These are phyloP conservation scores for Acanthochromis polyacanthus DNA, from an alignment of 2,113 vertebrate genomes.

Conservation along the genomic window DNA sequence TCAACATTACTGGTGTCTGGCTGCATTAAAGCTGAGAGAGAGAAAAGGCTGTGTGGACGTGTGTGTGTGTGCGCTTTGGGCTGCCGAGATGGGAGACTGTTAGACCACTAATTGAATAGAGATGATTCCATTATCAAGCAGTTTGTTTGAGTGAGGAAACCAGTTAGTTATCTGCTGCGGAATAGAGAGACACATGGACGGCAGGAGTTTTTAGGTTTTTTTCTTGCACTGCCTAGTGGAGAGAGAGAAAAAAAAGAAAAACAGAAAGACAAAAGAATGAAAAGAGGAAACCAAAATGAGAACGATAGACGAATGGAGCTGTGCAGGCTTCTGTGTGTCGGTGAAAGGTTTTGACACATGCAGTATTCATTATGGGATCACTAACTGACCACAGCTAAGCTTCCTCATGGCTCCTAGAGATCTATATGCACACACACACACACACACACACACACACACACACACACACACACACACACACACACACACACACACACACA, in stretches of 20 bases:
- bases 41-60: slow-evolving; percentile 28
- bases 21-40: slow-evolving; percentile 67
- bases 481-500: background rate
- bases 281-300: background rate
- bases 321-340: slow-evolving; percentile 2
- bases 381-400: slow-evolving; percentile 62
- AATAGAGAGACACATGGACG: slow-evolving; percentile 27
- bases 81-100: slow-evolving; percentile 65
- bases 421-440: slow-evolving; percentile 11
- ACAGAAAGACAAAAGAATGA: background rate
- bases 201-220: background rate
- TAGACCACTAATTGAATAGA: slow-evolving; percentile 78
- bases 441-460: slow-evolving; percentile 12
- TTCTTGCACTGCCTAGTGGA: background rate
- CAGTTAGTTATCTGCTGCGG: slow-evolving; percentile 70
- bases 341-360: slow-evolving; percentile 52
- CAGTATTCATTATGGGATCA: slow-evolving; percentile 64
- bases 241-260: slow-evolving; percentile 5
- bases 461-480: slow-evolving; percentile 17
- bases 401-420: slow-evolving; percentile 40
- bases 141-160: slow-evolving; percentile 75
- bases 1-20: slow-evolving; percentile 76
- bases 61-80: slow-evolving; percentile 42
- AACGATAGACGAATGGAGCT: background rate
- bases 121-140: slow-evolving; percentile 81